phyloP scores from a whole-genome alignment of 2,888 invertebrate species.

The Apoda limacodes region DNA sequence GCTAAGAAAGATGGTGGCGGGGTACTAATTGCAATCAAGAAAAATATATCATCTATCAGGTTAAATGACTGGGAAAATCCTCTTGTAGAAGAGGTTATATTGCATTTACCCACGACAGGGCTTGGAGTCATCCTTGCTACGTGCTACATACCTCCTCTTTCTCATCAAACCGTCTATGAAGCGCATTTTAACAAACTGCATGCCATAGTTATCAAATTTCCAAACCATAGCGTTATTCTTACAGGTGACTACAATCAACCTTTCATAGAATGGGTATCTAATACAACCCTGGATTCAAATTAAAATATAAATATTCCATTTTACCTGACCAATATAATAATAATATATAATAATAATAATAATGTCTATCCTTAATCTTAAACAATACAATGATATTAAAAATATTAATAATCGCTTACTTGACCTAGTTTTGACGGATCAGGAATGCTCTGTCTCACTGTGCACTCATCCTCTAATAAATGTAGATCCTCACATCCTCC shows the following conservation, averaged over 20 bases:
- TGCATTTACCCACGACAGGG: not conserved
- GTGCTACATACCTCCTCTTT: not conserved
- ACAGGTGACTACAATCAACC: not conserved
- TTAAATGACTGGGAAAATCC: not conserved
- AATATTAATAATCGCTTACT: not conserved
- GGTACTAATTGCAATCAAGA: constrained; percentile 7
- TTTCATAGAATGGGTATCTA: not conserved
- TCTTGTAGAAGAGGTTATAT: not conserved
- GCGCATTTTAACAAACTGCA: not conserved
- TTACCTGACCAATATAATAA: not conserved
- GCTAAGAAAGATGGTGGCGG: constrained; percentile 12
- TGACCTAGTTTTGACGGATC: not conserved
- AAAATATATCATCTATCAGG: not conserved
- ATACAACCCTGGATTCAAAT: not conserved
- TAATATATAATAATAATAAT: not conserved
- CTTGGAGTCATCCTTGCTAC: not conserved
- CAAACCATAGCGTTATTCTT: not conserved
- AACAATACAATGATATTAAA: not conserved
- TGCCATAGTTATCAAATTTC: not conserved
- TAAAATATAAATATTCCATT: not conserved
- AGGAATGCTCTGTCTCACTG: not conserved
- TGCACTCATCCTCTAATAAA: not conserved
- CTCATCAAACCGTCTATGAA: not conserved
- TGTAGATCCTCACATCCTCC: not conserved
- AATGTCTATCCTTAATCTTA: not conserved